Evolutionary conservation across 2,888 invertebrate species (phyloP).

Genomic region (Andrena fulva): DNA sequence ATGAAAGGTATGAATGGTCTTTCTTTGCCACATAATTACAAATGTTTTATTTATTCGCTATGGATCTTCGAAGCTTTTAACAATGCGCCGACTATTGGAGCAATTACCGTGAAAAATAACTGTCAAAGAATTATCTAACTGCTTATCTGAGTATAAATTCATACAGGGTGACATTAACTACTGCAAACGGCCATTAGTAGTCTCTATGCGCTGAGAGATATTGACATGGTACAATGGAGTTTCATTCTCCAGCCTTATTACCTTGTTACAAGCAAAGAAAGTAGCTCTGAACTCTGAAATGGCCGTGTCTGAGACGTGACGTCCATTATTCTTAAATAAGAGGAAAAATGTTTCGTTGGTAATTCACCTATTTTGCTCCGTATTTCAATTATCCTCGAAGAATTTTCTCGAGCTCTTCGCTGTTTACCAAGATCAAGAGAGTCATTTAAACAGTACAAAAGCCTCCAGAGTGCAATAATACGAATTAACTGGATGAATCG

Average conservation of each 20-base stretch:
- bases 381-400: not conserved
- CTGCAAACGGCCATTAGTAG: not conserved
- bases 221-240: not conserved
- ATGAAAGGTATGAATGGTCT: too few species aligned
- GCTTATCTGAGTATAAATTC: not conserved
- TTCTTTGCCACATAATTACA: too few species aligned
- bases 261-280: too few species aligned
- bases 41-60: not conserved
- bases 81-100: not conserved
- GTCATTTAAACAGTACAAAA: not conserved
- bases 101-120: not conserved
- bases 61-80: not conserved
- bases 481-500: not conserved
- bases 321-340: not conserved
- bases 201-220: not conserved
- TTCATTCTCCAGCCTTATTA: not conserved
- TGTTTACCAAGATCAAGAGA: slow-evolving; percentile 14
- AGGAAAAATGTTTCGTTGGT: not conserved
- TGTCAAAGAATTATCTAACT: not conserved
- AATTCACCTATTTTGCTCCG: too few species aligned
- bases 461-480: not conserved
- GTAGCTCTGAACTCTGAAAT: too few species aligned
- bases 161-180: not conserved
- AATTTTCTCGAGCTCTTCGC: not conserved
- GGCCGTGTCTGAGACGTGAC: too few species aligned